Evolutionary conservation across 2,113 vertebrate species (phyloP).

Genomic region (Colistium nudipinnis): DNA sequence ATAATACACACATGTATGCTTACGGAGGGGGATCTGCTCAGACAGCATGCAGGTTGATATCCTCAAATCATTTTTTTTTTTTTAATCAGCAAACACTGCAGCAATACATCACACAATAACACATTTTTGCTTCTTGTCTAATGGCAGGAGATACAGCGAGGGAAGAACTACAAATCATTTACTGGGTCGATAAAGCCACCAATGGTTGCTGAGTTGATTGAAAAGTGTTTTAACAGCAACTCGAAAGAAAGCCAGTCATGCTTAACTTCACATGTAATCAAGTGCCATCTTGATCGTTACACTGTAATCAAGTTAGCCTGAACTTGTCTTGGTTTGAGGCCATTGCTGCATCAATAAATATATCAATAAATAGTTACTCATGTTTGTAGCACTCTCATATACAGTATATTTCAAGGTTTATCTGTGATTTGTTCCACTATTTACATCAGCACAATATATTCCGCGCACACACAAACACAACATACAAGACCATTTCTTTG

Average conservation of each 20-base stretch:
- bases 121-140: conserved; percentile 6
- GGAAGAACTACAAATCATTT: neutral
- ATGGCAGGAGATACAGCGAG: neutral
- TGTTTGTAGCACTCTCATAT: conserved; percentile 66
- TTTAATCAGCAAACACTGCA: neutral
- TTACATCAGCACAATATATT: conserved; percentile 68
- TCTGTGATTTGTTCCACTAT: conserved; percentile 66
- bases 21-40: conserved; percentile 18
- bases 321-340: conserved; percentile 12
- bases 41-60: conserved; percentile 25
- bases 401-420: conserved; percentile 64
- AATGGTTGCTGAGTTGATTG: conserved; percentile 34
- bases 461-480: neutral
- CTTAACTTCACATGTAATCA: neutral
- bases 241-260: conserved; percentile 6
- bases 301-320: conserved; percentile 21
- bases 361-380: conserved; percentile 65
- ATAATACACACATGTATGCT: neutral
- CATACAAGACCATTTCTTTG: conserved; percentile 1
- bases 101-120: conserved; percentile 14
- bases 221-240: conserved; percentile 6
- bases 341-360: conserved; percentile 49
- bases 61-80: neutral
- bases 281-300: neutral
- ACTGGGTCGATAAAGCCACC: conserved; percentile 51